These are phyloP conservation scores for Paramisgurnus dabryanus DNA, from an alignment of 2,113 vertebrate genomes.

Conservation along the genomic window DNA sequence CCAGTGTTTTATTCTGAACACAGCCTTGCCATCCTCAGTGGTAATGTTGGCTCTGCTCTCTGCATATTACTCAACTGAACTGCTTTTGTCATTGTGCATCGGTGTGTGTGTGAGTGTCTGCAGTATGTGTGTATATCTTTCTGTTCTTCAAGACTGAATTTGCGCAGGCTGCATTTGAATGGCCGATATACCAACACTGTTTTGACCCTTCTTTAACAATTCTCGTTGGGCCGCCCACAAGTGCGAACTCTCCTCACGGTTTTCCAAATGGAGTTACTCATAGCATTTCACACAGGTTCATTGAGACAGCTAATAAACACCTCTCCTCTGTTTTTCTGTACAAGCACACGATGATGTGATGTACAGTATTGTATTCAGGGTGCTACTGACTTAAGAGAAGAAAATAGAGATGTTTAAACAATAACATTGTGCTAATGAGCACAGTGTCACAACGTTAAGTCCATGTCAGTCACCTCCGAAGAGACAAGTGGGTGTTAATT, in stretches of 20 bases:
- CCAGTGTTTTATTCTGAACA: too few species aligned
- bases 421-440: background rate
- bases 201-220: conserved; percentile 28
- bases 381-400: background rate
- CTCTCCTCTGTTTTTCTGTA: background rate
- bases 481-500: conserved; percentile 34
- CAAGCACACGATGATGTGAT: background rate
- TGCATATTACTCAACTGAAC: background rate
- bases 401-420: background rate
- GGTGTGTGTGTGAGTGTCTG: background rate
- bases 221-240: conserved; percentile 29
- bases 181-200: conserved; percentile 4
- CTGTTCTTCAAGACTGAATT: background rate
- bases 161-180: conserved; percentile 9
- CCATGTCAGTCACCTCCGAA: conserved; percentile 10
- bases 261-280: conserved; percentile 27
- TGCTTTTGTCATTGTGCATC: background rate
- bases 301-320: conserved; percentile 18
- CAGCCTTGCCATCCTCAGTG: too few species aligned
- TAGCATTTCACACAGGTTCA: background rate
- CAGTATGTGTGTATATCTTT: background rate
- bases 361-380: background rate
- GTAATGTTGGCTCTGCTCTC: background rate
- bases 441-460: background rate
- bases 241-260: conserved; percentile 18